Evolutionary conservation across 1,140 invertebrate genomes (phyloP), one percentile per base, ranked within the genome.

Genomic region (Drosophila hydei): DNA sequence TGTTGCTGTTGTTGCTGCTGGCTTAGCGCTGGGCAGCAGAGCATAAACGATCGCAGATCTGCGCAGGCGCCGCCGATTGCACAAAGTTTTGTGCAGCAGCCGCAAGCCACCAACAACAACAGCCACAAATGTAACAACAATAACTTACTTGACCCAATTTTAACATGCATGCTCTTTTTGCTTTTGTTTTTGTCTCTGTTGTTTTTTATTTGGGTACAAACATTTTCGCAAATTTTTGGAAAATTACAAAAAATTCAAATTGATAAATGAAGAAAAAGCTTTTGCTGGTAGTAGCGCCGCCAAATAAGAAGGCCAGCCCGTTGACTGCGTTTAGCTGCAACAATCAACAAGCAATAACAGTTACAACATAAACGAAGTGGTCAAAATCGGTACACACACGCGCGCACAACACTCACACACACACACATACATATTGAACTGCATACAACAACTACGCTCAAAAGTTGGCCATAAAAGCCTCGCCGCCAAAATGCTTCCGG

Each of bases 401-500:
- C 40, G 30, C 16, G 19, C 33, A 19, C 27, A 50, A 33, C 14
- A 14, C 38, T 16, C 38, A 14, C 38, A 42, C 38, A 42, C 38
- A 48, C 14, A 56, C 25, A 70, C 54, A 63, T 64, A 75, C 60
- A 48, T 68, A 27, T 30, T 30, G 14, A 25, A 19, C 40, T 58
- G 55, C 55, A 45, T 16, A 58, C 38, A 30, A 52, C 11, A 7
- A 45, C 14, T 52, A 23, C 52, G 64, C 14, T 42, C 38, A 75
- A 61, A 59, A 77, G 52, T 72, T 77, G 58, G 45, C 52, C 71
- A 45, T 55, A 67, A 87, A 84, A 68, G 76, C 42, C 42, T 48
- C 54, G 51, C 80, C 73, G 79, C 77, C 81, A 87, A 84, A 80
- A 84, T 84, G 80, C 77, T 84, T 84, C 81, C 81, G 80, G 80